These are phyloP conservation scores for Copidosoma aretas DNA, from an alignment of 2,888 invertebrate genomes.

Conservation along the genomic window DNA sequence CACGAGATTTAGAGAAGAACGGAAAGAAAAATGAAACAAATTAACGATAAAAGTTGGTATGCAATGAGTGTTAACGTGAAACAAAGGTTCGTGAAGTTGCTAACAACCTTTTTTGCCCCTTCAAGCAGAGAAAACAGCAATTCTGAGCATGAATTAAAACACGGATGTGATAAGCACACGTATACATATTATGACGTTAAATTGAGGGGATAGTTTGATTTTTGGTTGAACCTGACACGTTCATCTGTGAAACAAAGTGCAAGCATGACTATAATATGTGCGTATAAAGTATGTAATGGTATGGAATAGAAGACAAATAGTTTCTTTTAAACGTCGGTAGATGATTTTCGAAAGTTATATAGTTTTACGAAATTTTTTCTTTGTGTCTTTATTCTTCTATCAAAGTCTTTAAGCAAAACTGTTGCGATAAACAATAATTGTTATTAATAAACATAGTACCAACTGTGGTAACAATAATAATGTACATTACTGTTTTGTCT, in stretches of 20 bases:
- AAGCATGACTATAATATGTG: slow-evolving; percentile 20
- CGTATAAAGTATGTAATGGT: slow-evolving; percentile 30
- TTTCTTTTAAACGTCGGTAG: slow-evolving; percentile 18
- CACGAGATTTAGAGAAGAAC: not conserved
- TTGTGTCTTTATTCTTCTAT: slow-evolving; percentile 34
- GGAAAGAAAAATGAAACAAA: slow-evolving; percentile 11
- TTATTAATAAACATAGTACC: not conserved
- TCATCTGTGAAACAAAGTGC: not conserved
- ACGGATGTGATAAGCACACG: no score
- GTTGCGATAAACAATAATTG: slow-evolving; percentile 17
- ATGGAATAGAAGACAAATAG: slow-evolving; percentile 18
- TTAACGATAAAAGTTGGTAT: no score
- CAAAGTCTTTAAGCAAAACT: slow-evolving; percentile 29
- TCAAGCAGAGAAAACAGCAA: no score
- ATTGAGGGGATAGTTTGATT: no score
- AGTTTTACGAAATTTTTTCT: no score
- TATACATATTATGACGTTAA: no score
- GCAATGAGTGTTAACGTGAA: not conserved
- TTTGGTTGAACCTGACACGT: no score
- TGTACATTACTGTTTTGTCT: not conserved
- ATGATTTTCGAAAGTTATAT: slow-evolving; percentile 18
- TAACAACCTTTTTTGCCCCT: not conserved
- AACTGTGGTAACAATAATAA: not conserved
- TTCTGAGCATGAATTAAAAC: no score
- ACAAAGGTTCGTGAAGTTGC: slow-evolving; percentile 19